Percentiles rank a stretch among this genome's conserved stretches.
Conservation (phyloP, 2,113 vertebrate genomes). For the Pedionomus torquatus region DNA sequence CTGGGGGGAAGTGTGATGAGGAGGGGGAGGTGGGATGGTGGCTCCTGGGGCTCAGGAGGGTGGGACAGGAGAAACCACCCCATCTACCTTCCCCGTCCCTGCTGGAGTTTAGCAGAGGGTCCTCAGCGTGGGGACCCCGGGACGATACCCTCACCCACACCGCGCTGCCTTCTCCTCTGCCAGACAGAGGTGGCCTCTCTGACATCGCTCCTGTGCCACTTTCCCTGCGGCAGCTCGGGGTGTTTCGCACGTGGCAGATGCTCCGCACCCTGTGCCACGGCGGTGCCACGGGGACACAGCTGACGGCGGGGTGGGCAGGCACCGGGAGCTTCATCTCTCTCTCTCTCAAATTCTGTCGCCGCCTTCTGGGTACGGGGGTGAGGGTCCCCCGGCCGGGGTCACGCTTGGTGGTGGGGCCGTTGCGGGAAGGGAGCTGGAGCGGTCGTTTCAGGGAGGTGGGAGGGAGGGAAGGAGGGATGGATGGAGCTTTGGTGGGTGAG, state of each 20-base stretch:
- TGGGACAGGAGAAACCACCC: fast-evolving
- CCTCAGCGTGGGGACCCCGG: fast-evolving
- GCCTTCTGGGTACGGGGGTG: fast-evolving
- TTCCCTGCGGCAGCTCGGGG: not conserved
- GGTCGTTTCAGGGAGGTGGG: not conserved
- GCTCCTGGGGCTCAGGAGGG: not conserved
- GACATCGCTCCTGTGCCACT: not conserved
- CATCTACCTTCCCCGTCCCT: fast-evolving
- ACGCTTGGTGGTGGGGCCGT: fast-evolving
- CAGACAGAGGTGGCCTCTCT: fast-evolving
- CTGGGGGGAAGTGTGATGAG: fast-evolving
- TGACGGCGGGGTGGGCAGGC: not conserved
- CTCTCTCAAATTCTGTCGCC: fast-evolving
- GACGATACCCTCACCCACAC: fast-evolving
- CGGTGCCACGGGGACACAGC: fast-evolving
- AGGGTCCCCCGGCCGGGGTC: not conserved
- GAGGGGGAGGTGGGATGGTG: not conserved
- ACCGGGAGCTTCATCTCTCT: not conserved
- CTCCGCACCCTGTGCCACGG: fast-evolving
- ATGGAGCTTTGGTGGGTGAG: too few species aligned
- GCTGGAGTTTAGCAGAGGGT: not conserved
- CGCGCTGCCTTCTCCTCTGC: not conserved
- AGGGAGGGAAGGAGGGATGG: not conserved
- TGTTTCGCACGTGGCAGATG: fast-evolving
- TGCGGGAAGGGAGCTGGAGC: not conserved